Base-by-base conservation (phyloP, 2,797 vertebrate species). In the Chromobotia macracanthus region DNA sequence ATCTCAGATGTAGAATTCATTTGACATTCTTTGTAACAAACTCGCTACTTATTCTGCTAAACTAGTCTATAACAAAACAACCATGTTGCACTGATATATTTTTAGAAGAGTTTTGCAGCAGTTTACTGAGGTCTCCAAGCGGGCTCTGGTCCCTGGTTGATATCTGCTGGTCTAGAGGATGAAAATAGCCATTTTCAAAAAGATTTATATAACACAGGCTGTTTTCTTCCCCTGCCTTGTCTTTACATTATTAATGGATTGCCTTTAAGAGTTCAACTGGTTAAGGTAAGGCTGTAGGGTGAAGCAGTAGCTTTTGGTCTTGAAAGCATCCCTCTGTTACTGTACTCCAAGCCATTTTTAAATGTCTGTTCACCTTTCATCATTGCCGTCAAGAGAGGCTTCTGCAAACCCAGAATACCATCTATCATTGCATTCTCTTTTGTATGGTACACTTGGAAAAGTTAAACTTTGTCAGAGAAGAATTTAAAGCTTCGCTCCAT, bases 161-260 rank as follows among this genome's bases (percentile, higher is more conserved):
- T 60, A 60, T 21, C 23, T 56, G 10, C 19, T 21, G 19, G 19
- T 12, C 53, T 56, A 51, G 35, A 53, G 75, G 53, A 25, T 69
- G 60, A 79, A 85, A 82, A 75, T 70, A 75, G 63, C 48, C 51
- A 23, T 48, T 70, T 84, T 65, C 68, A 77, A 80, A 79, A 19
- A 73, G 25, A 72, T 41, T 84, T 76, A 78, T 79, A 60, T 76
- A 79, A 85, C 79, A 35, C 16, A 38, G 28, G 41, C 70, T 56
- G 48, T 41, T 66, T 63, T 82, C 61, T 48, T n/a, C 64, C 28
- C 31, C 56, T 74, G 18, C 60, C 68, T 58, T 79, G 44, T 61
- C 61, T 77, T 38, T 82, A 76, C 75, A 85, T 84, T 77, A 82
- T 83, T 82, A 65, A 85, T 84, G 68, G 28, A n/a, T 48, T 72